Evolutionary conservation across 2,888 invertebrate genomes (phyloP).

Genomic region (Fabriciana adippe): DNA sequence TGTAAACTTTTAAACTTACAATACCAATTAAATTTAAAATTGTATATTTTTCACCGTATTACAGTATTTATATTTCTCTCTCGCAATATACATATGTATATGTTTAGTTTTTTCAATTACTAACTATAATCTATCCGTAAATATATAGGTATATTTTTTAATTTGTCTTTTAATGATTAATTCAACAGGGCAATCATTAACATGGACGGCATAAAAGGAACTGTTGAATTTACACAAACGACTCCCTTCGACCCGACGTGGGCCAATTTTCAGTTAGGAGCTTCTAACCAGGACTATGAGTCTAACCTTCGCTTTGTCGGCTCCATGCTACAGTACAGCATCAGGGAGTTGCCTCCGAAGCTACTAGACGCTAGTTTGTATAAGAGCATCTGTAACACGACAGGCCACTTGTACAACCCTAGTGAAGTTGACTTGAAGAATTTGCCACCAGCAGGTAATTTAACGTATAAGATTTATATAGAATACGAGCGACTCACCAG

Average conservation of each 20-base stretch:
- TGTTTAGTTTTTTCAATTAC: neutral
- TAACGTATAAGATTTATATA: too few relatives aligned
- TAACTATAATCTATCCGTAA: neutral
- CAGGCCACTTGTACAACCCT: conserved; percentile 91
- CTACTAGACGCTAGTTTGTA: conserved; percentile 52
- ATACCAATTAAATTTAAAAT: neutral
- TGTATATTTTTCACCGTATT: too few relatives aligned
- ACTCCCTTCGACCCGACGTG: conserved; percentile 93
- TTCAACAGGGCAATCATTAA: conserved; percentile 85
- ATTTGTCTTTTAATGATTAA: neutral
- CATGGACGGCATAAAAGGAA: conserved; percentile 90
- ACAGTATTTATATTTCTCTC: too few relatives aligned
- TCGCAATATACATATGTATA: too few relatives aligned
- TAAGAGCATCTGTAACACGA: conserved; percentile 84
- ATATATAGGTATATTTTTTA: neutral
- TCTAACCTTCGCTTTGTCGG: conserved; percentile 88
- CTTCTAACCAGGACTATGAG: conserved; percentile 85
- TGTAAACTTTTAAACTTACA: neutral
- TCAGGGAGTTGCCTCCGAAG: conserved; percentile 86
- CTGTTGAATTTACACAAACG: conserved; percentile 88
- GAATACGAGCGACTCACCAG: too few relatives aligned
- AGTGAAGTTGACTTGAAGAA: conserved; percentile 77
- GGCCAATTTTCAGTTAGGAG: conserved; percentile 86
- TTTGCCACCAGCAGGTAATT: conserved; percentile 84
- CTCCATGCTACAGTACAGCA: conserved; percentile 86